Evolutionary conservation across 1,140 invertebrate species (phyloP).

Genomic region (Ceratitis capitata): DNA sequence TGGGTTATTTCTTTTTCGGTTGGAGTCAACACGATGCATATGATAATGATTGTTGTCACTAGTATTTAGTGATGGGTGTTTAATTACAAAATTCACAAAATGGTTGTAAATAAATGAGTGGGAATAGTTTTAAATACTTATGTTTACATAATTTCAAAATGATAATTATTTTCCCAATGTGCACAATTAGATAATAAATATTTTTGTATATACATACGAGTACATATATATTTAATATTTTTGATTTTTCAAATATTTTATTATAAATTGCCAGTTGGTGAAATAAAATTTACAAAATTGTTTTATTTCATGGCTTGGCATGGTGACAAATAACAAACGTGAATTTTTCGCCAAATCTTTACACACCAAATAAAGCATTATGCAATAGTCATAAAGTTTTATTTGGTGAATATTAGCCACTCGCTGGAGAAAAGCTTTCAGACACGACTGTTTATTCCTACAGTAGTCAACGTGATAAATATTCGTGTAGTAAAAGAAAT

Average conservation of each 20-base stretch:
- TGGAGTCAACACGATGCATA: constrained; percentile 76
- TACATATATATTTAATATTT: background rate
- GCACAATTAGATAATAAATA: background rate
- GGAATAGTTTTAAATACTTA: background rate
- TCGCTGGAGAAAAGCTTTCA: too few species aligned
- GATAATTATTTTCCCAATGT: background rate
- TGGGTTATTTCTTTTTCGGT: constrained; percentile 93
- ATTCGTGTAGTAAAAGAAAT: too few species aligned
- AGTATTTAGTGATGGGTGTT: background rate
- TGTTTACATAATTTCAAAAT: background rate
- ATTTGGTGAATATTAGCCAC: too few species aligned
- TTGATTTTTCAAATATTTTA: background rate
- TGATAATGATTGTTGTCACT: constrained; percentile 85
- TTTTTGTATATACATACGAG: background rate
- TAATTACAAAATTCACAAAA: background rate
- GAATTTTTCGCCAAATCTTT: too few species aligned
- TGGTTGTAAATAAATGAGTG: background rate
- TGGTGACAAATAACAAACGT: too few species aligned
- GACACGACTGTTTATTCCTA: too few species aligned
- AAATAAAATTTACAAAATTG: background rate
- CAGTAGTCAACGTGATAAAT: too few species aligned
- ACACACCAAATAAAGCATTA: too few species aligned
- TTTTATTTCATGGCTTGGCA: background rate
- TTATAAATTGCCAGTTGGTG: too few species aligned
- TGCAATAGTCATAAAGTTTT: too few species aligned